Conservation (phyloP, 2,888 invertebrate species). For the Agonopterix alstromeriana region DNA sequence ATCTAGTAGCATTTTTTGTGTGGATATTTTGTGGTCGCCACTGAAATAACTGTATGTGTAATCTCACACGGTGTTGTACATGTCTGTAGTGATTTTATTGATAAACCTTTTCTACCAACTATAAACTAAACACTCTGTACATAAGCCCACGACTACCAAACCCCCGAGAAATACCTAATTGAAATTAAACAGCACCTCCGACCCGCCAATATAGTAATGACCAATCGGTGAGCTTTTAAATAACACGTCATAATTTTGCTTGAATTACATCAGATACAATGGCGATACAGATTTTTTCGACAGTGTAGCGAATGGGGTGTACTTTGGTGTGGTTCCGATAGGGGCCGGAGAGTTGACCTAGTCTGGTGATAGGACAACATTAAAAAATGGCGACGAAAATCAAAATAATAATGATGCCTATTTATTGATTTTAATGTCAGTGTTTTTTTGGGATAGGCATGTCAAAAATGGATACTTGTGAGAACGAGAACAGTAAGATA, state of each 20-base stretch:
- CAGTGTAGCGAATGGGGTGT: slow-evolving; percentile 27
- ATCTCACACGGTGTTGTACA: too few relatives aligned
- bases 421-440: too few relatives aligned
- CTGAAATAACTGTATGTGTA: too few relatives aligned
- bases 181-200: slow-evolving; percentile 44
- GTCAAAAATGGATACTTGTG: too few relatives aligned
- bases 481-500: too few relatives aligned
- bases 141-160: slow-evolving; percentile 13
- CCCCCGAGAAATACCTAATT: slow-evolving; percentile 37
- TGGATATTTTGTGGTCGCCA: too few relatives aligned
- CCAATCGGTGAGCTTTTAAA: slow-evolving; percentile 23
- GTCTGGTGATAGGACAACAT: too few relatives aligned
- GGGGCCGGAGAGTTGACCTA: neutral
- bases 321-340: slow-evolving; percentile 18
- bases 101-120: neutral
- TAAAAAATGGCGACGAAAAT: too few relatives aligned
- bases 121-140: slow-evolving; percentile 25
- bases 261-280: slow-evolving; percentile 27
- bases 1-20: too few relatives aligned
- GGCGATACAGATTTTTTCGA: slow-evolving; percentile 42
- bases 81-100: neutral
- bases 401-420: too few relatives aligned
- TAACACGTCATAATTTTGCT: slow-evolving; percentile 46
- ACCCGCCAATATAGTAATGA: slow-evolving; percentile 49
- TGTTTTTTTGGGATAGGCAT: too few relatives aligned